These are phyloP conservation scores for Columba livia DNA, from an alignment of 2,113 vertebrate genomes.

Conservation along the genomic window DNA sequence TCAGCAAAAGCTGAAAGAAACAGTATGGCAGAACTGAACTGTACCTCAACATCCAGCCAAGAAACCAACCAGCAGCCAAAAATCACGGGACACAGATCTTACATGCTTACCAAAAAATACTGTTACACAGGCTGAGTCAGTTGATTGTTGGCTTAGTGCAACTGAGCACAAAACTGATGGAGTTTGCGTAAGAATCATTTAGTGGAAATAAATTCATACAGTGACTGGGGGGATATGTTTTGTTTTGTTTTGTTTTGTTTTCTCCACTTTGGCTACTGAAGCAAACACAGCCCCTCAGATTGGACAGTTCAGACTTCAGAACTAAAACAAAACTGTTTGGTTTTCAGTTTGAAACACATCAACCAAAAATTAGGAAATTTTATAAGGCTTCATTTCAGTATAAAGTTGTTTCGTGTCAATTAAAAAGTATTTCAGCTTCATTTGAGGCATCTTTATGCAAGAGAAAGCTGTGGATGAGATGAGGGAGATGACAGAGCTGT, in stretches of 20 bases:
- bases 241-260: background rate
- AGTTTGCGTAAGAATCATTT: background rate
- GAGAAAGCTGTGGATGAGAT: background rate
- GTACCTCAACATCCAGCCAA: slow-evolving; percentile 7
- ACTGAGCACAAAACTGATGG: background rate
- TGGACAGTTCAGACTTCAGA: background rate
- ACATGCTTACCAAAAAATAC: background rate
- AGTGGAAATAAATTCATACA: background rate
- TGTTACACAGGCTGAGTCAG: background rate
- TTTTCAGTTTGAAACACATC: background rate
- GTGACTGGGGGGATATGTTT: background rate
- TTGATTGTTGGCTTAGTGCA: background rate
- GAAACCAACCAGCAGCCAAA: background rate
- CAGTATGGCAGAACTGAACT: background rate
- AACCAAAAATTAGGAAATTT: background rate
- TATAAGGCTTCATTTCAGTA: background rate
- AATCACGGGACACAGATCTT: background rate
- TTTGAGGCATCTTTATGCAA: background rate
- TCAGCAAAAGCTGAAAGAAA: slow-evolving; percentile 47
- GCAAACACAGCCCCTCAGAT: background rate
- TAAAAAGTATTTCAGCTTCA: background rate
- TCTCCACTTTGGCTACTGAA: background rate
- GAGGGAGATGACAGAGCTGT: background rate
- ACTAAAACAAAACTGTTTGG: background rate
- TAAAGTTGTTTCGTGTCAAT: background rate